Evolutionary conservation across 1,140 invertebrate genomes (phyloP).

Genomic region (Episyrphus balteatus): DNA sequence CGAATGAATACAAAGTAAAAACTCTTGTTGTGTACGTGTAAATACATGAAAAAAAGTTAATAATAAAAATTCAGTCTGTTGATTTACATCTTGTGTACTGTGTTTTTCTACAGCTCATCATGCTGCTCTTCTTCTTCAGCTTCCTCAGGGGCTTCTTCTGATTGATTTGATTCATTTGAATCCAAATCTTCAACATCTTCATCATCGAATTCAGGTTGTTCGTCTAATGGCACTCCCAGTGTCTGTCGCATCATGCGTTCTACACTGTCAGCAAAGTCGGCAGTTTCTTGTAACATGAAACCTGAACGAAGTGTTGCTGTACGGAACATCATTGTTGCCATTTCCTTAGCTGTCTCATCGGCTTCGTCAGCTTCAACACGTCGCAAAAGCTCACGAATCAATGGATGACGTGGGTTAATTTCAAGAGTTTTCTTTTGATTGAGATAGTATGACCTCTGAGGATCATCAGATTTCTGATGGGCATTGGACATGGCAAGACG

Average conservation of each 20-base stretch:
- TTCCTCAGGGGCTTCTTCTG: slow-evolving; percentile 38
- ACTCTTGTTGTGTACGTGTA: background rate
- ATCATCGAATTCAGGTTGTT: slow-evolving; percentile 45
- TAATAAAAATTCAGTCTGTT: slow-evolving; percentile 18
- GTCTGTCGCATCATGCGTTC: slow-evolving; percentile 76
- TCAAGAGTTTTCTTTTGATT: slow-evolving; percentile 96
- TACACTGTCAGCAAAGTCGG: slow-evolving; percentile 74
- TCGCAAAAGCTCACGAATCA: slow-evolving; percentile 82
- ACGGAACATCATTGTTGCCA: slow-evolving; percentile 86
- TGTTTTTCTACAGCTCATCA: slow-evolving; percentile 22
- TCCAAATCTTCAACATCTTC: slow-evolving; percentile 39
- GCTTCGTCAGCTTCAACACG: slow-evolving; percentile 68
- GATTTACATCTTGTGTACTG: slow-evolving; percentile 11
- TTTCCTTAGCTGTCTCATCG: slow-evolving; percentile 73
- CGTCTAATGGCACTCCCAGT: slow-evolving; percentile 70
- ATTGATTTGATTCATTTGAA: slow-evolving; percentile 26
- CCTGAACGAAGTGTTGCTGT: slow-evolving; percentile 85
- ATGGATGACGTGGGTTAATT: slow-evolving; percentile 94
- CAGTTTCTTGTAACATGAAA: slow-evolving; percentile 76
- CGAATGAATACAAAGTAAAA: background rate
- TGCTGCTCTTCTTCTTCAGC: slow-evolving; percentile 23
- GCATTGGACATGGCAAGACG: slow-evolving; percentile 91
- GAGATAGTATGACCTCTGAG: slow-evolving; percentile 81
- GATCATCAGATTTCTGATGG: slow-evolving; percentile 91
- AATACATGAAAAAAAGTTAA: background rate